Evolutionary conservation across 2,113 vertebrate species (phyloP), one percentile per base, ranked within the genome.

Genomic region (Leptobrachium leishanense): DNA sequence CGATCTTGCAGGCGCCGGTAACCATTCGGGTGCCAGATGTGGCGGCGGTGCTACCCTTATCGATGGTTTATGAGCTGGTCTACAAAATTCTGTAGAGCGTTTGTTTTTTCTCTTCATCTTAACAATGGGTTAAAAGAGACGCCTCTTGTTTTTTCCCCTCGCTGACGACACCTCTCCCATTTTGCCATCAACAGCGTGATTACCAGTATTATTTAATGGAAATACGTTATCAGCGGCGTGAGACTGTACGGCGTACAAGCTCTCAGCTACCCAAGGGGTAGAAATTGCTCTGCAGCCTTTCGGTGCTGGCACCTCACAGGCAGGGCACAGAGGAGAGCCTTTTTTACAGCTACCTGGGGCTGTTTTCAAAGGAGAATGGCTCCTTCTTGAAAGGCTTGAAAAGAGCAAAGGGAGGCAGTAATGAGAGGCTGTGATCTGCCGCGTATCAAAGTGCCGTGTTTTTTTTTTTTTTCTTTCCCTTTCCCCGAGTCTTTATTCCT

Each of bases 261-360:
- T 79, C 63, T 79, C 70, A 71, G 15, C 68, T 46, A 59, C 55
- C 68, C 76, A 57, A 31, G 77, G 50, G 77, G 54, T 40, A 57
- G n/a, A 73, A 79, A 79, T 79, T 79, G 70, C 40, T 31, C 62
- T 31, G 77, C 77, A 57, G 77, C 62, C 63, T 73, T 79, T 67
- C 20, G 44, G 62, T 73, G 64, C 11, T 43, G 63, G 44, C 62
- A 68, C 63, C 77, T 79, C 70, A 69, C 70, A 67, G 46, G 41
- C 46, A 74, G 77, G 77, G 59, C 77, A 67, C 70, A 31, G 31
- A 43, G 70, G 63, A 79, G 55, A 43, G 77, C 77, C 73, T 8
- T 79, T 79, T 79, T 79, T 79, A 74, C 77, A 79, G 70, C 77
- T 79, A 79, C 77, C 77, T 79, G 70, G 50, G 77, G 77, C 71